Percentiles rank a stretch among this genome's conserved stretches.
phyloP scores from a whole-genome alignment of 2,113 vertebrate genomes.

The Tautogolabrus adspersus region DNA sequence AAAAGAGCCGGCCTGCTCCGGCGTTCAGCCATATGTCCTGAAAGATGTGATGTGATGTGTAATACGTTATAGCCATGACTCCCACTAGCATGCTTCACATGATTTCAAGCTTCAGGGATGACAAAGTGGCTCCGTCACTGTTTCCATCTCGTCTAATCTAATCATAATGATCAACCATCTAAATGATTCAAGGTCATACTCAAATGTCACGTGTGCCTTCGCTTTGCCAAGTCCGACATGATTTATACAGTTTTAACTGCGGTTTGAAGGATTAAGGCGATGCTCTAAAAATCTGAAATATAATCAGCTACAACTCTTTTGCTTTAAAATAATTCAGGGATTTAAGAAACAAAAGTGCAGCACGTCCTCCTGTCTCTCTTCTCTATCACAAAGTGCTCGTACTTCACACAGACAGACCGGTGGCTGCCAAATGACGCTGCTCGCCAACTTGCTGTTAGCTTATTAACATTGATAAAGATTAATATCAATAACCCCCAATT shows the following conservation, averaged over 20 bases:
- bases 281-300: constrained; percentile 9
- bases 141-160: constrained; percentile 19
- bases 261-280: not conserved
- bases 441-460: constrained; percentile 43
- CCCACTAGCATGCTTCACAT: not conserved
- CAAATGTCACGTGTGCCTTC: not conserved
- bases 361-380: constrained; percentile 9
- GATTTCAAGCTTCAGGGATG: constrained; percentile 11
- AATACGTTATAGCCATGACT: not conserved
- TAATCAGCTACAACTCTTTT: not conserved
- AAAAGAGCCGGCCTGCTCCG: not conserved
- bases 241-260: not conserved
- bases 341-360: not conserved
- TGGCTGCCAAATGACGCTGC: constrained; percentile 46
- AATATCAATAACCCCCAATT: constrained; percentile 25
- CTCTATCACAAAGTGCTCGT: constrained; percentile 17
- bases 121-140: not conserved
- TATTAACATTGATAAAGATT: constrained; percentile 43
- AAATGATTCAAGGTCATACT: constrained; percentile 30
- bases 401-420: constrained; percentile 29
- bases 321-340: not conserved
- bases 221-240: not conserved
- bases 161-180: constrained; percentile 7
- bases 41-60: constrained; percentile 13
- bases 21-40: constrained; percentile 1